These are phyloP conservation scores for Cataglyphis livida DNA, from an alignment of 2,888 invertebrate genomes.

Conservation along the genomic window DNA sequence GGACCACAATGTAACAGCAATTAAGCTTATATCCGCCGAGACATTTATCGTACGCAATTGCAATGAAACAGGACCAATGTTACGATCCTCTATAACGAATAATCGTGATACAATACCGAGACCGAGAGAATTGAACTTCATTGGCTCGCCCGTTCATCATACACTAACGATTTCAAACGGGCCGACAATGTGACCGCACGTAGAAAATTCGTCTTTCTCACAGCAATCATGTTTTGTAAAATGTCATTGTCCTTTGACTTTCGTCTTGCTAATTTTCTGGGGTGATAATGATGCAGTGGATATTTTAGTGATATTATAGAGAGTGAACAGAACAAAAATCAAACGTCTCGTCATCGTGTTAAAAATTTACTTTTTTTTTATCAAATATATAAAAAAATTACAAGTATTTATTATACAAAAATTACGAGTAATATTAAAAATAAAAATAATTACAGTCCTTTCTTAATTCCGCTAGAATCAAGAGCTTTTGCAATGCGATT, in stretches of 20 bases:
- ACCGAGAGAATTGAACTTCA: slow-evolving; percentile 13
- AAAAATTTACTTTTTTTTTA: background rate
- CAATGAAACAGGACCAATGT: background rate
- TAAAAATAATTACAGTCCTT: background rate
- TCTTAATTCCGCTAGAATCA: background rate
- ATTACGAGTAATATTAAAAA: background rate
- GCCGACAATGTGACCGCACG: slow-evolving; percentile 34
- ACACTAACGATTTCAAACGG: slow-evolving; percentile 40
- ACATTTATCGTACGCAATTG: slow-evolving; percentile 24
- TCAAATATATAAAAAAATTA: slow-evolving; percentile 2
- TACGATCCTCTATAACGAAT: slow-evolving; percentile 7
- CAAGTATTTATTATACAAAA: background rate
- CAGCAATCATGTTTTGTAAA: slow-evolving; percentile 31
- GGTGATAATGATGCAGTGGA: background rate
- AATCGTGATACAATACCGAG: slow-evolving; percentile 30
- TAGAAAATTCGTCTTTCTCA: slow-evolving; percentile 50
- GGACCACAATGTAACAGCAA: background rate
- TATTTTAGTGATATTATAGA: background rate
- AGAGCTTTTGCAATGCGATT: background rate
- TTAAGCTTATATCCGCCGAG: slow-evolving; percentile 24
- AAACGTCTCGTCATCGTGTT: background rate
- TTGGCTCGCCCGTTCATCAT: slow-evolving; percentile 18
- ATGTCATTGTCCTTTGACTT: slow-evolving; percentile 2
- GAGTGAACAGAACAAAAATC: background rate
- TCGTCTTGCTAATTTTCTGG: background rate